These are phyloP conservation scores for Catharus ustulatus DNA, from an alignment of 2,797 vertebrate genomes.

Conservation along the genomic window DNA sequence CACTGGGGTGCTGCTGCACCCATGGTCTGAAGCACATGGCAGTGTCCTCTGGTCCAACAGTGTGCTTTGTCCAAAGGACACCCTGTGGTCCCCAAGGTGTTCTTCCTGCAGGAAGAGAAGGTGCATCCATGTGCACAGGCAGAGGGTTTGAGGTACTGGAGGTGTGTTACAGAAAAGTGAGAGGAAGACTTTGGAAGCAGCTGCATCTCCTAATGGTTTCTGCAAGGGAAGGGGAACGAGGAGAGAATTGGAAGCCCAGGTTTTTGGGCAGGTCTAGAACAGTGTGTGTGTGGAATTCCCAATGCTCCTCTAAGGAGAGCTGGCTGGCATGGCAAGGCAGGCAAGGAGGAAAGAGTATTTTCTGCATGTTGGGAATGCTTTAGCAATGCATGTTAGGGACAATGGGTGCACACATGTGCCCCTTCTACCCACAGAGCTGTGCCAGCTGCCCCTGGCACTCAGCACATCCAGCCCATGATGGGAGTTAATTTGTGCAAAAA, in stretches of 20 bases:
- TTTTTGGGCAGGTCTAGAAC: neutral
- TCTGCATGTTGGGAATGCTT: neutral
- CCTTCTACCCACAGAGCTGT: fast-evolving
- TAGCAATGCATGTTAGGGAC: neutral
- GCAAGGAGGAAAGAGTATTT: neutral
- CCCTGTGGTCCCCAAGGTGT: neutral
- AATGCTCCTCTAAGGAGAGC: neutral
- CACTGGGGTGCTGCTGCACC: neutral
- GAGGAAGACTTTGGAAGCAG: neutral
- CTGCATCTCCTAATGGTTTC: neutral
- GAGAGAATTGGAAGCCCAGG: neutral
- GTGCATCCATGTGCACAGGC: neutral
- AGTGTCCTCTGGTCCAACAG: neutral
- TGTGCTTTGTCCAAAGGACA: neutral
- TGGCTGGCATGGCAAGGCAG: neutral
- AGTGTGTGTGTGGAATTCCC: neutral
- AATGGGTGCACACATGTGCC: neutral
- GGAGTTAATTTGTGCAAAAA: conserved; percentile 67
- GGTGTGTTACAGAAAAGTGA: neutral
- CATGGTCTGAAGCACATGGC: fast-evolving
- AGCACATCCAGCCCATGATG: neutral
- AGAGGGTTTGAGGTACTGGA: neutral
- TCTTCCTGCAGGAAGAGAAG: neutral
- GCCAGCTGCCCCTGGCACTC: neutral
- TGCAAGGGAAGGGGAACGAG: neutral